Conservation (phyloP, 2,888 invertebrate genomes). For the Spisula subtruncata region DNA sequence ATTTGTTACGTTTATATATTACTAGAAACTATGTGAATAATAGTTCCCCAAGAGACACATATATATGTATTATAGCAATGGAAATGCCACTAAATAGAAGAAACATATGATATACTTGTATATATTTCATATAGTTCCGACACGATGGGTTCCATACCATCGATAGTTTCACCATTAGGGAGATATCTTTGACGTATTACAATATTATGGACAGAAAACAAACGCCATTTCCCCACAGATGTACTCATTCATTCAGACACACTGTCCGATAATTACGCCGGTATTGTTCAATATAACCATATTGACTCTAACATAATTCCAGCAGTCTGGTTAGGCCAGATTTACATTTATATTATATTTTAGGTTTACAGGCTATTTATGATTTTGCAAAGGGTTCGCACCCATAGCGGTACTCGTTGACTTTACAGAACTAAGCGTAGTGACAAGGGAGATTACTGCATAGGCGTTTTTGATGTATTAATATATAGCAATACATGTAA, state of each 20-base stretch:
- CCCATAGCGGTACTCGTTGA: too few relatives aligned
- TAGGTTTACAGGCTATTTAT: too few relatives aligned
- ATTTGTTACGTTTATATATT: background rate
- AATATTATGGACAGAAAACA: constrained; percentile 17
- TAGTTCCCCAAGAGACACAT: background rate
- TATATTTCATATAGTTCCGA: background rate
- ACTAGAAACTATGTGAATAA: background rate
- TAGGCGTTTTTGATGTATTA: too few relatives aligned
- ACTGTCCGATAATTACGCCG: background rate
- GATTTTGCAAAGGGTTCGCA: too few relatives aligned
- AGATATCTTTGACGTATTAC: constrained; percentile 9
- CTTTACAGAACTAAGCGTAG: too few relatives aligned
- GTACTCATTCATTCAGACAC: background rate
- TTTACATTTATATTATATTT: too few relatives aligned
- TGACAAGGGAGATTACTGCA: too few relatives aligned
- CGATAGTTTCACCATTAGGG: background rate
- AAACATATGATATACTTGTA: background rate
- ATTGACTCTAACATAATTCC: too few relatives aligned
- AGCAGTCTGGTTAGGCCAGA: too few relatives aligned
- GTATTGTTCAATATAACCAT: background rate
- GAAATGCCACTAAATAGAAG: background rate
- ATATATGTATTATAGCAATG: background rate
- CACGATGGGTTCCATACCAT: background rate
- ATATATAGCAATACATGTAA: too few relatives aligned
- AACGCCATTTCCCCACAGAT: background rate